Base-by-base conservation (phyloP, 2,113 vertebrate genomes). In the Chascanopsetta lugubris region DNA sequence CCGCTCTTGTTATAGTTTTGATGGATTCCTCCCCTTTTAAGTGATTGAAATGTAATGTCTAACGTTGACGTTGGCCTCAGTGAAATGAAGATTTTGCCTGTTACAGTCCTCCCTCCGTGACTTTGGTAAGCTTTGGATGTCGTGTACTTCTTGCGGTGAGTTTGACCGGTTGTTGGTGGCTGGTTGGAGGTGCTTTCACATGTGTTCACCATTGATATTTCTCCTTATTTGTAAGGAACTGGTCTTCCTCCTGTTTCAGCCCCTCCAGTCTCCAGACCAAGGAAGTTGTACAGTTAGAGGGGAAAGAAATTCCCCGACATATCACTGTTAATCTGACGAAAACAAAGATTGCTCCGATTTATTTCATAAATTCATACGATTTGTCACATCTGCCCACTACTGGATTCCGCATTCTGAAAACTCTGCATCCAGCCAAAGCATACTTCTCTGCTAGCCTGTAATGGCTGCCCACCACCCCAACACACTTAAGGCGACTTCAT, bases 81-180 rank as follows among this genome's bases (percentile, higher is more conserved):
- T 88, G 77, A 85, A 90, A 93, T 92, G 84, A 92, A 92, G 92
- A 89, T 93, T 92, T 91, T 90, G 89, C 91, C 88, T 87, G 59
- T 74, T 79, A 78, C 67, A 88, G 82, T 75, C 85, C 80, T 85
- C 88, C 87, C 83, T 83, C 82, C 85, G 89, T 92, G 89, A 92
- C 72, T 88, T 82, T 90, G 90, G 85, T 90, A 91, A 93, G 90
- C 90, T 92, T 93, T 91, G 81, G 67, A 84, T 93, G 92, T 93
- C 91, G 91, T 93, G 92, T 82, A 76, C 58, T 86, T 85, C 68
- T 85, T 90, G 89, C 87, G 75, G 89, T 93, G 90, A 87, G 83
- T 91, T 91, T 92, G 91, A 87, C 86, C 82, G 63, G 84, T 93
- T 89, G 90, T 92, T 77, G 85, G 69, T 93, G 89, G 81, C 84